These are phyloP conservation scores for Gonocerus acuteangulatus DNA, from an alignment of 2,888 invertebrate species.

Conservation along the genomic window DNA sequence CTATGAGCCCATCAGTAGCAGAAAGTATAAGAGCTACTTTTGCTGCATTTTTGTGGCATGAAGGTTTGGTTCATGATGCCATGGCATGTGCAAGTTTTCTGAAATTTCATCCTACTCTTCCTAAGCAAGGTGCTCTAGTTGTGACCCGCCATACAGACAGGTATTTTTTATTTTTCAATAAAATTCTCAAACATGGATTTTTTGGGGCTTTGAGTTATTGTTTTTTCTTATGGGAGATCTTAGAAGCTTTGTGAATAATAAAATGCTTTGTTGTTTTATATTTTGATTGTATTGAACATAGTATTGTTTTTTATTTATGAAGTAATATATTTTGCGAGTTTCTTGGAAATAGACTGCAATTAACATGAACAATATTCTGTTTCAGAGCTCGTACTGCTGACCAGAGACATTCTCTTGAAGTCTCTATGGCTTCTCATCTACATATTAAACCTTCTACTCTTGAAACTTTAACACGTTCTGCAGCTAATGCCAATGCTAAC, in stretches of 20 bases:
- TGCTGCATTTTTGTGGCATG: constrained; percentile 94
- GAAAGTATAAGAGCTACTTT: constrained; percentile 90
- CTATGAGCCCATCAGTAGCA: constrained; percentile 84
- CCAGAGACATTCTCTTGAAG: constrained; percentile 84
- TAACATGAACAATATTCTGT: too few relatives aligned
- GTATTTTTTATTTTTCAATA: too few relatives aligned
- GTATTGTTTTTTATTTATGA: too few relatives aligned
- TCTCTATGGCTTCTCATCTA: constrained; percentile 56
- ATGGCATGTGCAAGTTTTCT: constrained; percentile 96
- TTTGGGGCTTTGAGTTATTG: too few relatives aligned
- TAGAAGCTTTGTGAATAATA: too few relatives aligned
- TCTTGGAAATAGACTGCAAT: too few relatives aligned
- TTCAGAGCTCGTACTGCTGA: constrained; percentile 55
- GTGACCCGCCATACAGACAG: constrained; percentile 52
- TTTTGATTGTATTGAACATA: too few relatives aligned
- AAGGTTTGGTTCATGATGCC: constrained; percentile 93
- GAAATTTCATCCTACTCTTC: constrained; percentile 82
- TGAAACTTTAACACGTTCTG: constrained; percentile 68
- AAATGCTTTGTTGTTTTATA: too few relatives aligned
- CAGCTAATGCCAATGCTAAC: constrained; percentile 69
- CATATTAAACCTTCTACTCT: constrained; percentile 71
- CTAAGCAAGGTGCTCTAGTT: constrained; percentile 69
- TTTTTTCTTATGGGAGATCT: too few relatives aligned
- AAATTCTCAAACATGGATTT: too few relatives aligned
- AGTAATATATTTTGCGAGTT: too few relatives aligned